These are phyloP conservation scores for Drosophila lacteicornis DNA, from an alignment of 1,140 invertebrate genomes.

Conservation along the genomic window DNA sequence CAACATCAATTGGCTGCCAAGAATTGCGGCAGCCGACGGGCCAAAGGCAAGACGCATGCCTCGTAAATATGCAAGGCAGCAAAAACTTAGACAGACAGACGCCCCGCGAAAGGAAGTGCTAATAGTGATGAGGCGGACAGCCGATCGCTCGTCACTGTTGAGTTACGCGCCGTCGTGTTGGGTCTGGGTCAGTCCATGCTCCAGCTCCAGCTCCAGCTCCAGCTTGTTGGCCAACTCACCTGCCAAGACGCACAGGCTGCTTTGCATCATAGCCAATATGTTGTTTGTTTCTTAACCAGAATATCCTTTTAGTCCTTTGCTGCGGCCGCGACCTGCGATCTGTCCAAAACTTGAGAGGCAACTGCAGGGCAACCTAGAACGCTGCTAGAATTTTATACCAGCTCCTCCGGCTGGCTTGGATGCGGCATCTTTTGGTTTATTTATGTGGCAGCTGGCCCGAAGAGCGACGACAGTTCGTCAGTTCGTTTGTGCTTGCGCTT, in stretches of 20 bases:
- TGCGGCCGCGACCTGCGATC: conserved; percentile 8
- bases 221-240: conserved; percentile 63
- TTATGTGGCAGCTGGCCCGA: conserved; percentile 68
- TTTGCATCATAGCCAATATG: conserved; percentile 42
- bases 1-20: conserved; percentile 71
- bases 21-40: conserved; percentile 49
- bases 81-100: conserved; percentile 82
- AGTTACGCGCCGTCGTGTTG: conserved; percentile 60
- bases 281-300: not conserved
- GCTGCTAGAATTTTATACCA: conserved; percentile 64
- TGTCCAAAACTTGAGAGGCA: conserved; percentile 35
- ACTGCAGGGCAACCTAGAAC: conserved; percentile 43
- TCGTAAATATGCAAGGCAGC: conserved; percentile 81
- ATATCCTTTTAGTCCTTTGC: conserved; percentile 39
- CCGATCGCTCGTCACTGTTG: conserved; percentile 63
- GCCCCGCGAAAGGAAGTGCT: conserved; percentile 77
- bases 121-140: conserved; percentile 71
- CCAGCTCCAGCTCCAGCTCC: conserved; percentile 20
- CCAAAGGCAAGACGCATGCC: conserved; percentile 70
- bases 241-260: conserved; percentile 43
- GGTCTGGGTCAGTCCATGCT: conserved; percentile 24
- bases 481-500: conserved; percentile 67
- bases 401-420: conserved; percentile 25
- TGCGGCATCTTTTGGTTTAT: conserved; percentile 76
- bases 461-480: conserved; percentile 63